phyloP scores from a whole-genome alignment of 2,113 vertebrate genomes.

The Lagenorhynchus albirostris region DNA sequence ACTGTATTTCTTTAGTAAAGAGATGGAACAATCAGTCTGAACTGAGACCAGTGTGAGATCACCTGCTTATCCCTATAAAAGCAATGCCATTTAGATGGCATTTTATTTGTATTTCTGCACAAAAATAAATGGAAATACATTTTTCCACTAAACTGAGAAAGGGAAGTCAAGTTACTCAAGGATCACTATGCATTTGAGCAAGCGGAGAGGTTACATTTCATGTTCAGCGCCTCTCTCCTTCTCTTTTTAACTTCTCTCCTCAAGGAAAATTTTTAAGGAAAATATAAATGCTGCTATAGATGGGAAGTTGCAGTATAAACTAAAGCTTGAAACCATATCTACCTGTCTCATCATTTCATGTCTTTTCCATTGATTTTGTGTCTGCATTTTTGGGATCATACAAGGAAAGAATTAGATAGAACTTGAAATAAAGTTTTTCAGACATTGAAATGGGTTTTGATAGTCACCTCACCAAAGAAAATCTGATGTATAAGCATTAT shows the following conservation, averaged over 20 bases:
- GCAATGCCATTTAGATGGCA: not conserved
- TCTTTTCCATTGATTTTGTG: not conserved
- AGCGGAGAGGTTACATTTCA: not conserved
- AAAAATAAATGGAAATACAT: conserved; percentile 2
- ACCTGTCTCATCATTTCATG: not conserved
- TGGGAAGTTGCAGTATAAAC: not conserved
- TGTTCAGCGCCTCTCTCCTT: not conserved
- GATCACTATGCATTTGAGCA: not conserved
- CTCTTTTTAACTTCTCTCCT: not conserved
- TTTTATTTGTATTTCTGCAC: conserved; percentile 42
- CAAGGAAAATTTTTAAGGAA: not conserved
- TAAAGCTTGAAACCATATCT: not conserved
- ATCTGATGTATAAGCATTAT: not conserved
- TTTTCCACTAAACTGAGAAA: conserved; percentile 33
- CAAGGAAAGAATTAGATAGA: not conserved
- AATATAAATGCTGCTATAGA: not conserved
- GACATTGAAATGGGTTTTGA: conserved; percentile 5
- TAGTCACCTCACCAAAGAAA: not conserved
- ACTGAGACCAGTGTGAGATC: not conserved
- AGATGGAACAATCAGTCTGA: conserved; percentile 25
- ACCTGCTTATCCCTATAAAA: conserved; percentile 21
- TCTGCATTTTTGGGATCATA: not conserved
- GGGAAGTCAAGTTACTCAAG: not conserved
- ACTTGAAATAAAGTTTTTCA: not conserved
- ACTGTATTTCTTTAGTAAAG: conserved; percentile 51